Evolutionary conservation across 2,888 invertebrate genomes (phyloP).

Genomic region (Netelia inedita): DNA sequence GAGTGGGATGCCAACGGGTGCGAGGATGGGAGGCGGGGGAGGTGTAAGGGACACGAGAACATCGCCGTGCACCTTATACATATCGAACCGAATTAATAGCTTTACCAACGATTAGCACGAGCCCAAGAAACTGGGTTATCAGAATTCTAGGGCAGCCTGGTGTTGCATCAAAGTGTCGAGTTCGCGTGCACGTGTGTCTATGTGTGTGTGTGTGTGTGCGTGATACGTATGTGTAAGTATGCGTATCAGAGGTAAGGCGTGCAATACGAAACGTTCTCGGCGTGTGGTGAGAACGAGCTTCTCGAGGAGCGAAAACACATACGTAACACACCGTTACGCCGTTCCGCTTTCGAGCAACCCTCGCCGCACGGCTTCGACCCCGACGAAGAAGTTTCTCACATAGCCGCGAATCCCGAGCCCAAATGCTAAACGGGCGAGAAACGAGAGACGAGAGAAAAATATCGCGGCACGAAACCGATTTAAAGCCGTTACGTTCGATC

Average conservation of each 20-base stretch:
- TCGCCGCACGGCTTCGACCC: neutral
- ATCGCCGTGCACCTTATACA: constrained; percentile 11
- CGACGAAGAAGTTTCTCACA: too few species aligned
- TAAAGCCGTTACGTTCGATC: neutral
- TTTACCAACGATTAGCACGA: constrained; percentile 56
- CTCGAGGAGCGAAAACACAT: too few species aligned
- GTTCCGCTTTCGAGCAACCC: neutral
- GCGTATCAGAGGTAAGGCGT: neutral
- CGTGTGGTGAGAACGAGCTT: neutral
- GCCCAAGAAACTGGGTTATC: constrained; percentile 60
- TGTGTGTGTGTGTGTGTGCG: neutral
- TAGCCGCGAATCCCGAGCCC: neutral
- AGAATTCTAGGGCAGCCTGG: constrained; percentile 39
- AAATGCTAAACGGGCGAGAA: neutral
- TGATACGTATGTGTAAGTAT: neutral
- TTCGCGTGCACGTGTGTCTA: neutral
- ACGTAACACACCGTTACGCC: too few species aligned
- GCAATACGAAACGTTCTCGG: neutral
- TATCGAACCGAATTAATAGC: constrained; percentile 63
- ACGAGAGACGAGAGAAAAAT: constrained; percentile 1
- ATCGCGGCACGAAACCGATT: neutral
- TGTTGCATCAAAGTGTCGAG: neutral
- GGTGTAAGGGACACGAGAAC: neutral
- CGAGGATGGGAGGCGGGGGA: too few species aligned
- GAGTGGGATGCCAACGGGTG: neutral